phyloP scores from a whole-genome alignment of 2,888 invertebrate genomes.

The Diarsia mendica region DNA sequence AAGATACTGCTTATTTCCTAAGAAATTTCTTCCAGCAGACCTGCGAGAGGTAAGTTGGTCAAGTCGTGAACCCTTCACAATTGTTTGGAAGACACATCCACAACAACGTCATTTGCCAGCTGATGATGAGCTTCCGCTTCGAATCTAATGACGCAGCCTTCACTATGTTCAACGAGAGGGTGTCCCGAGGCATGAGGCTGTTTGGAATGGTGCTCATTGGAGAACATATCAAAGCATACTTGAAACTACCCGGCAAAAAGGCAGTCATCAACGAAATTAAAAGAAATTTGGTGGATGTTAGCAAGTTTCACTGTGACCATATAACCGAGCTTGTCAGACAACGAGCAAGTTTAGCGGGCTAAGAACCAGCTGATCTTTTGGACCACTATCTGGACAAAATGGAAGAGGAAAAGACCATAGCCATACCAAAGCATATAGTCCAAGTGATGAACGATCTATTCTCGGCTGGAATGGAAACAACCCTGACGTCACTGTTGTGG shows the following conservation, averaged over 20 bases:
- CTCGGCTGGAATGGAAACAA: conserved; percentile 97
- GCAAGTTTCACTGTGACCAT: conserved; percentile 71
- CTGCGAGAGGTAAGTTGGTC: too few relatives aligned
- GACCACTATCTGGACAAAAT: conserved; percentile 73
- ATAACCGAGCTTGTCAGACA: conserved; percentile 61
- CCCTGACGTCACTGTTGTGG: conserved; percentile 95
- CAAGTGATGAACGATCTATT: conserved; percentile 96
- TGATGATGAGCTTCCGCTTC: conserved; percentile 95
- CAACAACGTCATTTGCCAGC: conserved; percentile 94
- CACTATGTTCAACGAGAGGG: conserved; percentile 92
- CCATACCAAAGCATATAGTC: conserved; percentile 95
- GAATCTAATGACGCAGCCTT: conserved; percentile 93
- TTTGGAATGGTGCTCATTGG: conserved; percentile 94
- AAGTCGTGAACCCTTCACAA: too few relatives aligned
- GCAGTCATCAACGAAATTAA: conserved; percentile 83
- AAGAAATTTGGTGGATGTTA: conserved; percentile 79
- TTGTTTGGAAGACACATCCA: too few relatives aligned
- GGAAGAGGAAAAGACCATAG: conserved; percentile 41
- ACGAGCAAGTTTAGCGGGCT: conserved; percentile 41
- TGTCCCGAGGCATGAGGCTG: conserved; percentile 95
- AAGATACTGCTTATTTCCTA: too few relatives aligned
- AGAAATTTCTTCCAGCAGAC: too few relatives aligned
- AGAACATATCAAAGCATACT: conserved; percentile 93
- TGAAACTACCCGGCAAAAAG: conserved; percentile 77
- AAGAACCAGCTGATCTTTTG: conserved; percentile 71